phyloP scores from a whole-genome alignment of 2,797 vertebrate genomes.

The Tauraco hartlaubi region DNA sequence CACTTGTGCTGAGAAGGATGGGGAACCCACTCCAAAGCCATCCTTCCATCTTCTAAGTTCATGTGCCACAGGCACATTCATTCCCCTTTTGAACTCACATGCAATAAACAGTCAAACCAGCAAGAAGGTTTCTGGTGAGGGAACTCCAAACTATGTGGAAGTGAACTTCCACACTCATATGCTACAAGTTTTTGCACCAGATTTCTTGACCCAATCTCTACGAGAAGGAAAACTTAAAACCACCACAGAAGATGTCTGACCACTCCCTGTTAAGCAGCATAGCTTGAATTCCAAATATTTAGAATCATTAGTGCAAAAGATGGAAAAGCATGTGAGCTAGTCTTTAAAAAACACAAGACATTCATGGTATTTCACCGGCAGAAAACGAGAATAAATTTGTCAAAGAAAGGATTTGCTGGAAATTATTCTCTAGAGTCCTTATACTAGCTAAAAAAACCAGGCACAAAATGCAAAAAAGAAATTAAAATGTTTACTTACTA shows the following conservation, averaged over 20 bases:
- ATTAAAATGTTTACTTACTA: neutral
- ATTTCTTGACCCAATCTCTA: neutral
- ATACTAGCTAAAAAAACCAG: neutral
- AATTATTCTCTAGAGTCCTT: neutral
- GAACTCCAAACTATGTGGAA: neutral
- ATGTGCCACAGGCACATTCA: neutral
- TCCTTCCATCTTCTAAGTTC: neutral
- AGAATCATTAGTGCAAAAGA: neutral
- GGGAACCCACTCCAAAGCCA: neutral
- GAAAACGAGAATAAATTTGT: slow-evolving; percentile 2
- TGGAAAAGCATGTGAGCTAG: neutral
- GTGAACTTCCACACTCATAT: neutral
- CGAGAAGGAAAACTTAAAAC: neutral
- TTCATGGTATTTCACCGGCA: neutral
- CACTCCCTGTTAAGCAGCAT: neutral
- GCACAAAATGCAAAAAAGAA: neutral
- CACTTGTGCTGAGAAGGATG: neutral
- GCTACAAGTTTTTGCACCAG: neutral
- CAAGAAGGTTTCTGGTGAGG: neutral
- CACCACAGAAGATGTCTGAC: neutral
- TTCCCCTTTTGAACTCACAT: neutral
- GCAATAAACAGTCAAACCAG: neutral
- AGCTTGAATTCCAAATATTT: neutral
- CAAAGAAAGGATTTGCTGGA: neutral
- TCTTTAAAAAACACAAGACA: neutral